Evolutionary conservation across 1,140 invertebrate genomes (phyloP), one percentile per base, ranked within the genome.

Genomic region (Phthorimaea operculella): DNA sequence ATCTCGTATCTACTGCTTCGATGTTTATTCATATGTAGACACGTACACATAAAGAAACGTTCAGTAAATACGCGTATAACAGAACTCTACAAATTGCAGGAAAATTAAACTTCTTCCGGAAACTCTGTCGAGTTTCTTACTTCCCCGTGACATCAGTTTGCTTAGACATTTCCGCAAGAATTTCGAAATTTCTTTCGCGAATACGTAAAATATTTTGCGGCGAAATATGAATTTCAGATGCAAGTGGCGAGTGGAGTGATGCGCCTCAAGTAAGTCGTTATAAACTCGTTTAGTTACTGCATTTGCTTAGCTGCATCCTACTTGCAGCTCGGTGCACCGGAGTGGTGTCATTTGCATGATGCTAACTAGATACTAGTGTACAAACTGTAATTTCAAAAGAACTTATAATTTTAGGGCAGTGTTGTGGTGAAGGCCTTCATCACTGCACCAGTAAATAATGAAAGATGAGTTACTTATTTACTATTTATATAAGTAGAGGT

Each of bases 181-280:
- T 47, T 47, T 47, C 16, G 15, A 16, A 47, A 9, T 47, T 47
- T 17, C 15, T 47, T 47, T 14, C 44, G 8, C 11, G 15, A 47
- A 47, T 47, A 16, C 44, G 15, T 47, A 14, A 47, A 47, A 47
- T 47, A 47, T 47, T 47, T 47, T 47, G 44, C 15, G 44, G 14
- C 44, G 48, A 58, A 59, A 66, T 60, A 64, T 64, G 62, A 62
- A 68, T 62, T 68, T 62, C 56, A 64, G 59, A 64, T 64, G 18
- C 49, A 28, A 28, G 21, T 28, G 21, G 21, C 21, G 21, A 28
- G 21, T 28, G 10, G 28, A 60, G 57, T 57, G 60, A 62, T 62
- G 62, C 59, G 61, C 56, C 58, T 68, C 57, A 52, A 53, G 51
- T 47, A 54, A 66, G 61, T 68, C 59, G 58, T 68, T 64, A 64